phyloP scores from a whole-genome alignment of 2,888 invertebrate genomes.

The Cryptophagus acutangulus region DNA sequence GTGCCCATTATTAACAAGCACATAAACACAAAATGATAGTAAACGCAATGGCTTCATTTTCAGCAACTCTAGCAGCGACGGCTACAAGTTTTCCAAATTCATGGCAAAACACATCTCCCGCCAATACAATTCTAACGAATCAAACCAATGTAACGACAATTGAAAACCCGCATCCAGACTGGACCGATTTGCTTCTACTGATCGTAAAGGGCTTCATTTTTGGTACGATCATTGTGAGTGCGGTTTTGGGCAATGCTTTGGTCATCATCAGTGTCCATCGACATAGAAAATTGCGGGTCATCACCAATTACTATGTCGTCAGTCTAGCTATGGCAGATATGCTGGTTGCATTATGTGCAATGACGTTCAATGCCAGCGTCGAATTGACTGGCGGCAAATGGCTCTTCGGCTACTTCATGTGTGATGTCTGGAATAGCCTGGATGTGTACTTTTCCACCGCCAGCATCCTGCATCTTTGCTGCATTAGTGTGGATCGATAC shows the following conservation, averaged over 20 bases:
- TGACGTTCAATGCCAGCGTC: constrained; percentile 90
- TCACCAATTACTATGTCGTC: constrained; percentile 95
- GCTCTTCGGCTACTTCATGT: constrained; percentile 86
- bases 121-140: constrained; percentile 18
- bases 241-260: constrained; percentile 85
- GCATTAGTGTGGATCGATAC: constrained; percentile 83
- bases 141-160: constrained; percentile 40
- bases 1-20: too few species aligned
- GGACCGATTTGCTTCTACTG: constrained; percentile 56
- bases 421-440: constrained; percentile 90
- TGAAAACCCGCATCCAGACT: constrained; percentile 45
- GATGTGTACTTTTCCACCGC: constrained; percentile 93
- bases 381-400: constrained; percentile 74
- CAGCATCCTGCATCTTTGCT: constrained; percentile 88
- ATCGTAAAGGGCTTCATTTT: constrained; percentile 74
- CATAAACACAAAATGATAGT: constrained; percentile 44
- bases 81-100: constrained; percentile 33
- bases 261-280: constrained; percentile 81
- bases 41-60: constrained; percentile 47
- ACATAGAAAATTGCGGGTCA: constrained; percentile 75
- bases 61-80: constrained; percentile 43
- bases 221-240: constrained; percentile 81
- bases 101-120: constrained; percentile 33
- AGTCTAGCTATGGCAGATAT: constrained; percentile 91
- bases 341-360: constrained; percentile 84